Evolutionary conservation across 1,140 invertebrate species (phyloP).

Genomic region (Drosophila grimshawi): DNA sequence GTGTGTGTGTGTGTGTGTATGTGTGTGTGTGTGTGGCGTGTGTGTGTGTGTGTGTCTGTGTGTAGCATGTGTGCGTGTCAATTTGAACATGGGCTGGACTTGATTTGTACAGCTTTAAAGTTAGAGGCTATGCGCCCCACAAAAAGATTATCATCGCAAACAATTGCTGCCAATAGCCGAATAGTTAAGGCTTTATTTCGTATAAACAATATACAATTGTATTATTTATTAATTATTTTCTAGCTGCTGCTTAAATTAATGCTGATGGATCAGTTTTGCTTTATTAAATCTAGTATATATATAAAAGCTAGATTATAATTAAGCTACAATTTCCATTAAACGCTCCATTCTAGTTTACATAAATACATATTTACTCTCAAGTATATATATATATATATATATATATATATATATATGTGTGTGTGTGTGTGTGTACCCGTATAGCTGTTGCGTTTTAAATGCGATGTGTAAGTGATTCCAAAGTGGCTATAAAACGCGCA

Average conservation of each 20-base stretch:
- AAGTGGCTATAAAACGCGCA: constrained; percentile 59
- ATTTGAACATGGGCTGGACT: too few relatives aligned
- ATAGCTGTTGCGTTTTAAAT: constrained; percentile 47
- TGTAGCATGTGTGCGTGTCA: too few relatives aligned
- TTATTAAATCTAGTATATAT: background rate
- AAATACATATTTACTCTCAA: too few relatives aligned
- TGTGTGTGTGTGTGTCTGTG: too few relatives aligned
- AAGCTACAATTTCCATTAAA: background rate
- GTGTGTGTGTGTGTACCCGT: constrained; percentile 14
- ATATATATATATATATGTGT: constrained; percentile 4
- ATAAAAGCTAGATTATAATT: constrained; percentile 6
- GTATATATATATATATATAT: background rate
- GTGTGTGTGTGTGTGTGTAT: too few relatives aligned
- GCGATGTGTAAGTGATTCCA: constrained; percentile 62
- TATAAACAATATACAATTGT: too few relatives aligned
- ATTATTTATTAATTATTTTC: too few relatives aligned
- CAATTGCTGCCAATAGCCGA: too few relatives aligned
- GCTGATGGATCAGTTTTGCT: background rate
- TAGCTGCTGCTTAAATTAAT: background rate
- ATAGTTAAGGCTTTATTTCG: too few relatives aligned
- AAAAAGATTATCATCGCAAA: background rate
- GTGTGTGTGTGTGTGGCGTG: too few relatives aligned
- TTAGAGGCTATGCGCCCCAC: background rate
- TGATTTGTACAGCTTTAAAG: too few relatives aligned
- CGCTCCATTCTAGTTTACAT: constrained; percentile 33